Evolutionary conservation across 2,888 invertebrate species (phyloP).

Genomic region (Drosophila lutescens): DNA sequence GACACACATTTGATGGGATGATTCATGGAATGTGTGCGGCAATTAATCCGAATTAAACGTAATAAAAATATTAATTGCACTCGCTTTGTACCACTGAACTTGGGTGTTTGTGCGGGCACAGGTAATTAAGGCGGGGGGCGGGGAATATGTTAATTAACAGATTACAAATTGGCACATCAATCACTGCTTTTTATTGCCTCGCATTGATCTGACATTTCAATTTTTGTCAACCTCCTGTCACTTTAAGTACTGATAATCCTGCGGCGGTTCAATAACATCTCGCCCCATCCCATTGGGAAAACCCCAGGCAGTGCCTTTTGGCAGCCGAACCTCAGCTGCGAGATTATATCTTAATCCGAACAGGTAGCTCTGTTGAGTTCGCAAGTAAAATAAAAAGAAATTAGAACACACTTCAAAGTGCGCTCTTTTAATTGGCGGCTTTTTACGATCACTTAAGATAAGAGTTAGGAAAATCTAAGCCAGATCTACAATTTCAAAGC

Average conservation of each 20-base stretch:
- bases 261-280: constrained; percentile 48
- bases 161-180: constrained; percentile 61
- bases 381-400: constrained; percentile 20
- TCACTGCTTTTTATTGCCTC: constrained; percentile 53
- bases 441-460: constrained; percentile 39
- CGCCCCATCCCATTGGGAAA: constrained; percentile 29
- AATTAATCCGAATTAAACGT: constrained; percentile 60
- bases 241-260: constrained; percentile 36
- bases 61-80: constrained; percentile 67
- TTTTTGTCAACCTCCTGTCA: constrained; percentile 36
- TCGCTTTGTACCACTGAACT: constrained; percentile 74
- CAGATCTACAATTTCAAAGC: neutral
- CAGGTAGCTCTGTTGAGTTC: constrained; percentile 14
- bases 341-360: constrained; percentile 19
- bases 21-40: constrained; percentile 56
- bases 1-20: constrained; percentile 51
- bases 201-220: constrained; percentile 55
- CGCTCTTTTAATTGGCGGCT: constrained; percentile 21
- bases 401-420: constrained; percentile 40
- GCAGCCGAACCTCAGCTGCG: neutral
- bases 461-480: constrained; percentile 28
- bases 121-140: constrained; percentile 30
- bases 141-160: constrained; percentile 36
- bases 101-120: constrained; percentile 25
- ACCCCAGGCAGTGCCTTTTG: constrained; percentile 18